phyloP scores from a whole-genome alignment of 2,797 vertebrate genomes.

The Melanotaenia boesemani region DNA sequence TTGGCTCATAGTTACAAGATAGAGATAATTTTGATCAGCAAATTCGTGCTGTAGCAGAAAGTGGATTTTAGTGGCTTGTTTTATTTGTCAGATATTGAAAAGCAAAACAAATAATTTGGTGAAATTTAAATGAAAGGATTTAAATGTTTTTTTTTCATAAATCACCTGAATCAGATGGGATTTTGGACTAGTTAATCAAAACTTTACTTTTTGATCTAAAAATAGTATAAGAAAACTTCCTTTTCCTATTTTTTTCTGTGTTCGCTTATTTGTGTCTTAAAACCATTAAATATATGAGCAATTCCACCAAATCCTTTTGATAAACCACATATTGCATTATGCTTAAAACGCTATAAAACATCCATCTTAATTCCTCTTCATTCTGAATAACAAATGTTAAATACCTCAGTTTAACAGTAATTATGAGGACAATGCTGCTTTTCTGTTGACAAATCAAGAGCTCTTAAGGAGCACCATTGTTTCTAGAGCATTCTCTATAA shows the following conservation, averaged over 20 bases:
- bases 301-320: background rate
- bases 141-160: background rate
- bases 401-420: conserved; percentile 5
- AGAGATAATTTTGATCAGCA: background rate
- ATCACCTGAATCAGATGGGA: background rate
- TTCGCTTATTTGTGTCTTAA: background rate
- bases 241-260: no score
- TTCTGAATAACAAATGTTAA: conserved; percentile 7
- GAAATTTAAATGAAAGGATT: no score
- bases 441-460: conserved; percentile 10
- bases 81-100: no score
- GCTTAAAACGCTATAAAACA: background rate
- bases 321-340: background rate
- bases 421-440: conserved; percentile 10
- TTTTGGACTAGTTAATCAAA: background rate
- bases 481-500: background rate
- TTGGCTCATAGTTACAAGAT: background rate
- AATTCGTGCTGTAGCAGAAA: no score
- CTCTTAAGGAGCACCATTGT: conserved; percentile 1
- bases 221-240: no score
- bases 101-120: no score
- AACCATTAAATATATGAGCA: background rate
- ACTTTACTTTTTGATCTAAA: background rate
- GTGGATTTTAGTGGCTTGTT: no score
- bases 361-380: background rate